A percentile compares a stretch with the other conserved stretches of the same genome.
phyloP scores from a whole-genome alignment of 53 echinoderm and acorn worm species.

The Echinarachnius parma region DNA sequence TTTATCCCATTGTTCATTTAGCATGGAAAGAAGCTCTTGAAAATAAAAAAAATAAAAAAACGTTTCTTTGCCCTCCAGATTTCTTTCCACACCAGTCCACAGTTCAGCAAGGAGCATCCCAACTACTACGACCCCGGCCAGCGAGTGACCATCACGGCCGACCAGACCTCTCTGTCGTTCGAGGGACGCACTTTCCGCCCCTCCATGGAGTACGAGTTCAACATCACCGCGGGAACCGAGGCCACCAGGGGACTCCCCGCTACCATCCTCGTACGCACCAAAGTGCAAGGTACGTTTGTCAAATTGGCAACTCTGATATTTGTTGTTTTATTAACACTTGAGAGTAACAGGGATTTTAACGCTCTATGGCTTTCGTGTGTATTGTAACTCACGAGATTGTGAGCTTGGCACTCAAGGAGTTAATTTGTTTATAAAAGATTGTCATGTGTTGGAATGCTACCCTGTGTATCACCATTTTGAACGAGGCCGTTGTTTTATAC shows the following conservation, averaged over 20 bases:
- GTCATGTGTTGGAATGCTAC: too few relatives aligned
- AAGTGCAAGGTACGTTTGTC: conserved; percentile 50
- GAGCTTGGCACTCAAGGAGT: too few relatives aligned
- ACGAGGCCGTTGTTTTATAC: too few relatives aligned
- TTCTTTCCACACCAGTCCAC: conserved; percentile 58
- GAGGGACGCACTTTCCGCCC: conserved; percentile 53
- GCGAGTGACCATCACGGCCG: conserved; percentile 32
- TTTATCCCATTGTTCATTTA: neutral
- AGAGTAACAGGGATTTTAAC: too few relatives aligned
- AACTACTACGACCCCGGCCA: conserved; percentile 58
- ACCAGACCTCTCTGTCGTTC: conserved; percentile 37
- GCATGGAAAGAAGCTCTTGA: neutral
- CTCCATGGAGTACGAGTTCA: conserved; percentile 87
- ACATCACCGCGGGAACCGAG: conserved; percentile 62
- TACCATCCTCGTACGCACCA: conserved; percentile 62
- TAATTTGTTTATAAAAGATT: too few relatives aligned
- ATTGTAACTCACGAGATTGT: too few relatives aligned
- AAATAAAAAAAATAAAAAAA: neutral
- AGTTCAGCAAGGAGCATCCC: conserved; percentile 45
- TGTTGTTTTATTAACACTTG: neutral
- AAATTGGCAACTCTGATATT: neutral
- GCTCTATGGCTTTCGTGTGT: too few relatives aligned
- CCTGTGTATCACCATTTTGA: too few relatives aligned
- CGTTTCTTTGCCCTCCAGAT: conserved; percentile 50
- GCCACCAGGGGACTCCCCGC: conserved; percentile 63